Base-by-base conservation (phyloP, 1,140 invertebrate genomes). In the Sitophilus oryzae region DNA sequence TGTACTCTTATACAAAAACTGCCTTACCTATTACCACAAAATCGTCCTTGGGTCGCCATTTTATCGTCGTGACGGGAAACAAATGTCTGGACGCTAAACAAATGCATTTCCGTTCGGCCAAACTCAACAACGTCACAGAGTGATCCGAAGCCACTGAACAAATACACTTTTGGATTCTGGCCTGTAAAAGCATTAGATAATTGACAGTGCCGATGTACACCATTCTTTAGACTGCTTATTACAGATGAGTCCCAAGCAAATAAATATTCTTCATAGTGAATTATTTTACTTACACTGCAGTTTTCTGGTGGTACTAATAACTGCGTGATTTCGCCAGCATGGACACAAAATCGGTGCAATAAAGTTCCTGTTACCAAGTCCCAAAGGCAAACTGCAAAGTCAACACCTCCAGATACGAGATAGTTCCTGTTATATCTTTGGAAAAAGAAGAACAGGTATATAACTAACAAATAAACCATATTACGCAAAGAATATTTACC, bases 321-420 rank as follows among this genome's bases (percentile, higher is more conserved):
- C 72, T 96, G 91, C 0, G 88, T 89, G 10, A 98, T 89, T 75
- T 91, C 88, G 0, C 88, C 88, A 20, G 93, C 94, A 73, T 99
- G 96, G 2, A 96, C 93, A 67, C 93, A 96, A 76, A 98, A 99
- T 5, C 93, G 81, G 72, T 98, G 93, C 20, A 99, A 73, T 37
- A 96, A 74, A 1, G 82, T 83, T 8, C 94, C 95, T 37, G 85
- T 86, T 64, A 92, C 92, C 48, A 99, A 77, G 72, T 99, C 96
- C 96, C 96, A 99, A 0, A 99, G 75, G 65, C 92, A 95, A 3
- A 99, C 93, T 0, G 94, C 93, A 73, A 99, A 99, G 72, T 99
- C 96, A 11, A 95, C 89, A 1, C 94, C 94, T 15, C 96, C 96
- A 0, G 94, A 98, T 0, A 99, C 82, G 10, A 99, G 74, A 73